A percentile compares a stretch with the other conserved stretches of the same genome.
These are phyloP conservation scores for Gobius niger DNA, from an alignment of 2,113 vertebrate genomes.

Conservation along the genomic window DNA sequence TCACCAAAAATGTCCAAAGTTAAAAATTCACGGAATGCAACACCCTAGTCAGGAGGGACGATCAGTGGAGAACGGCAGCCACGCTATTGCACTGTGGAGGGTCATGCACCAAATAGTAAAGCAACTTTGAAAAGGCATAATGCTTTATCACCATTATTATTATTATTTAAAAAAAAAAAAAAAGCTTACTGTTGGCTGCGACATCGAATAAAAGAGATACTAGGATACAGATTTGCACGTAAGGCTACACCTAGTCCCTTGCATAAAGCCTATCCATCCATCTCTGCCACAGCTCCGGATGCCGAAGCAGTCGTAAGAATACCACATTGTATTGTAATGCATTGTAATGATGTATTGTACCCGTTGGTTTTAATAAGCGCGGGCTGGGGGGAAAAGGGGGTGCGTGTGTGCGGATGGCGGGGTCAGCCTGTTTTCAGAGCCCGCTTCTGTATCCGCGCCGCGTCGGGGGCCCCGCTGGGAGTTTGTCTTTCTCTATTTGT, in stretches of 20 bases:
- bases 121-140: no score
- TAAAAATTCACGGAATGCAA: no score
- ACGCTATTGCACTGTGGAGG: no score
- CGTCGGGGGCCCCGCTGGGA: constrained; percentile 43
- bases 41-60: no score
- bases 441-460: constrained; percentile 21
- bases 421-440: constrained; percentile 37
- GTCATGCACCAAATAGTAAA: no score
- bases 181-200: neutral
- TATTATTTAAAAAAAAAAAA: neutral
- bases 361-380: neutral
- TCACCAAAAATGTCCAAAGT: no score
- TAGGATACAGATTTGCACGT: neutral
- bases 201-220: neutral
- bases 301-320: neutral
- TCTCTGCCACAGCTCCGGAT: neutral
- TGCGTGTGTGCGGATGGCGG: neutral
- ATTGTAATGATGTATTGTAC: constrained; percentile 12
- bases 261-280: neutral
- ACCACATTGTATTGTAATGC: constrained; percentile 6
- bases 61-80: no score
- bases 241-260: neutral
- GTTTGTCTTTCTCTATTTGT: constrained; percentile 66
- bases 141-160: neutral
- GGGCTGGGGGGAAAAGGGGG: neutral